Percentiles rank a stretch among this genome's conserved stretches.
phyloP scores from a whole-genome alignment of 2,113 vertebrate genomes.

The Danionella cerebrum region DNA sequence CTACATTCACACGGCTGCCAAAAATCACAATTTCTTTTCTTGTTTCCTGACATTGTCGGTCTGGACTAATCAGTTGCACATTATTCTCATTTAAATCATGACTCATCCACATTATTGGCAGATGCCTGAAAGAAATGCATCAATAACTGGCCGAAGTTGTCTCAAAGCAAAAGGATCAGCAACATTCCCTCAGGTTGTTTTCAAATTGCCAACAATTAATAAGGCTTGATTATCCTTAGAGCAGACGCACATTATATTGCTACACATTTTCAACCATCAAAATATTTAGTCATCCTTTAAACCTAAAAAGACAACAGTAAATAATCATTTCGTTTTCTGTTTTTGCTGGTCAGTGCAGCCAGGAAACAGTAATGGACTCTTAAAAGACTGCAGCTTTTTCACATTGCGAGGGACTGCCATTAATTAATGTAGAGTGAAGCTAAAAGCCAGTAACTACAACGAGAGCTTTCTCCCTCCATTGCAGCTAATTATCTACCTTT shows the following conservation, averaged over 20 bases:
- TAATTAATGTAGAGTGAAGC: constrained; percentile 38
- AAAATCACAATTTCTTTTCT: background rate
- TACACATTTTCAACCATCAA: background rate
- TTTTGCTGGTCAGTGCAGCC: constrained; percentile 1
- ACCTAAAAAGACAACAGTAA: background rate
- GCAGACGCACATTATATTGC: too few species aligned
- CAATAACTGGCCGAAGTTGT: background rate
- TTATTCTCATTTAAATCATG: constrained; percentile 1
- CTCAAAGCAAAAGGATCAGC: constrained; percentile 12
- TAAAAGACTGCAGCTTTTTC: constrained; percentile 26
- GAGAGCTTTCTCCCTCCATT: constrained; percentile 27
- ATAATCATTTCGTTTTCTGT: background rate
- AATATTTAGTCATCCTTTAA: too few species aligned
- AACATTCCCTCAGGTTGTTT: too few species aligned
- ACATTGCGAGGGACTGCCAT: constrained; percentile 29
- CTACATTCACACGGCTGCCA: background rate
- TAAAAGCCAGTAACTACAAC: constrained; percentile 37
- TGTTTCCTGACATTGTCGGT: background rate
- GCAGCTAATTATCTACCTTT: constrained; percentile 30
- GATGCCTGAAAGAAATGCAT: background rate
- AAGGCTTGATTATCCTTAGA: too few species aligned
- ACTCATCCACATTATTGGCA: background rate
- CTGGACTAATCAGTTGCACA: constrained; percentile 5
- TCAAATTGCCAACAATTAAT: too few species aligned
- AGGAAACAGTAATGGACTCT: constrained; percentile 29